These are phyloP conservation scores for Carcinoscorpius rotundicauda DNA, from an alignment of 1,140 invertebrate genomes.

Conservation along the genomic window DNA sequence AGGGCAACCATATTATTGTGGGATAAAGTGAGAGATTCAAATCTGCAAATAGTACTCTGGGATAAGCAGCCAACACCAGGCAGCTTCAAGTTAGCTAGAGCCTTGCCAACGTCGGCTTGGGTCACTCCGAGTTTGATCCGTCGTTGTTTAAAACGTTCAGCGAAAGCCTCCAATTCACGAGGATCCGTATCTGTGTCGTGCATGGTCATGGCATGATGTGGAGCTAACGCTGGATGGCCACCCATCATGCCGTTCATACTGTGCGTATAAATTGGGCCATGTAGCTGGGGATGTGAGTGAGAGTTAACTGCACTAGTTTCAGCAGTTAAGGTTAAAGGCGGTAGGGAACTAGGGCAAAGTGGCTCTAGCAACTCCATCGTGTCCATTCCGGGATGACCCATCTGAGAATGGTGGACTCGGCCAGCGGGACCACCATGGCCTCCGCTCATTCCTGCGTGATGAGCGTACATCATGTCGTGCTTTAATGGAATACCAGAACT, in stretches of 20 bases:
- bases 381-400: conserved; percentile 83
- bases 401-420: conserved; percentile 58
- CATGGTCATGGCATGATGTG: conserved; percentile 24
- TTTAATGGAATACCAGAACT: conserved; percentile 52
- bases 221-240: conserved; percentile 15
- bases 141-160: conserved; percentile 95
- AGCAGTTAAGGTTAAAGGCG: conserved; percentile 38
- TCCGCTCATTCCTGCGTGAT: conserved; percentile 58
- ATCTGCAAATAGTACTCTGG: conserved; percentile 91
- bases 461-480: conserved; percentile 82
- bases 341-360: conserved; percentile 54
- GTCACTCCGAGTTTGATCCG: conserved; percentile 96
- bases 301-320: conserved; percentile 34
- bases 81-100: conserved; percentile 92
- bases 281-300: conserved; percentile 32
- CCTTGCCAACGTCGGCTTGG: conserved; percentile 96
- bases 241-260: conserved; percentile 24
- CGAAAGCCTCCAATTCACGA: conserved; percentile 93
- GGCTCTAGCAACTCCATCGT: conserved; percentile 84
- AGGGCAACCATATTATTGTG: conserved; percentile 99
- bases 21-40: conserved; percentile 93
- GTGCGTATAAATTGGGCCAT: conserved; percentile 25
- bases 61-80: conserved; percentile 95
- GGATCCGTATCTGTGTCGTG: conserved; percentile 69
- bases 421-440: conserved; percentile 46